A percentile compares a stretch with the other conserved stretches of the same genome.
Conservation (phyloP, 2,888 invertebrate species). For the Timema cristinae region DNA sequence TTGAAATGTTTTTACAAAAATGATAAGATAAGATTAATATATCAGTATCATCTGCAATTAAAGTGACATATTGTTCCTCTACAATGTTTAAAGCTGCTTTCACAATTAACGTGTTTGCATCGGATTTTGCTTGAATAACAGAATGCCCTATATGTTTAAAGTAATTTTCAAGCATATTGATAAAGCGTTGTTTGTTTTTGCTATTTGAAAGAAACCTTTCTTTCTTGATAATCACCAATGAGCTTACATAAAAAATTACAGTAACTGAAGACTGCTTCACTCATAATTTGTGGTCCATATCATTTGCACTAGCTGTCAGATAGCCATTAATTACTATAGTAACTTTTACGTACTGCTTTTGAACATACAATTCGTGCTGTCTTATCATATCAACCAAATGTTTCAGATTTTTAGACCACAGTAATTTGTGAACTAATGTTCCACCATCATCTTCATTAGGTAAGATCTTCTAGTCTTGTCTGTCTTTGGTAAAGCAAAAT, state of each 20-base stretch:
- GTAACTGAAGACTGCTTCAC: conserved; percentile 15
- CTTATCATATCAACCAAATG: background rate
- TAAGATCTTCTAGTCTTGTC: conserved; percentile 10
- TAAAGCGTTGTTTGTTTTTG: background rate
- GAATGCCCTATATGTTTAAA: conserved; percentile 8
- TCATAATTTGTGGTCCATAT: conserved; percentile 9
- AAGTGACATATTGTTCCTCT: conserved; percentile 6
- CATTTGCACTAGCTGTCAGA: conserved; percentile 13
- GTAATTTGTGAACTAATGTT: background rate
- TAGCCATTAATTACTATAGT: conserved; percentile 8
- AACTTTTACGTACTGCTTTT: conserved; percentile 11
- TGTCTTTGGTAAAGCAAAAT: conserved; percentile 1
- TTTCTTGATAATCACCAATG: conserved; percentile 11
- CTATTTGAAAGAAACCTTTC: conserved; percentile 5
- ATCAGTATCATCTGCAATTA: conserved; percentile 14
- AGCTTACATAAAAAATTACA: conserved; percentile 6
- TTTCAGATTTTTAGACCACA: background rate
- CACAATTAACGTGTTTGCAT: conserved; percentile 3
- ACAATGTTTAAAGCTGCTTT: conserved; percentile 8
- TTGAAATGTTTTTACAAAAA: conserved; percentile 13
- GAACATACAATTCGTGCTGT: conserved; percentile 14
- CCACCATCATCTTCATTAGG: background rate
- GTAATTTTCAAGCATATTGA: background rate
- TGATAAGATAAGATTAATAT: conserved; percentile 11
- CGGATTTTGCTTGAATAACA: conserved; percentile 13